Conservation (phyloP, 2,888 invertebrate species). For the Prosopocoilus inquinatus region DNA sequence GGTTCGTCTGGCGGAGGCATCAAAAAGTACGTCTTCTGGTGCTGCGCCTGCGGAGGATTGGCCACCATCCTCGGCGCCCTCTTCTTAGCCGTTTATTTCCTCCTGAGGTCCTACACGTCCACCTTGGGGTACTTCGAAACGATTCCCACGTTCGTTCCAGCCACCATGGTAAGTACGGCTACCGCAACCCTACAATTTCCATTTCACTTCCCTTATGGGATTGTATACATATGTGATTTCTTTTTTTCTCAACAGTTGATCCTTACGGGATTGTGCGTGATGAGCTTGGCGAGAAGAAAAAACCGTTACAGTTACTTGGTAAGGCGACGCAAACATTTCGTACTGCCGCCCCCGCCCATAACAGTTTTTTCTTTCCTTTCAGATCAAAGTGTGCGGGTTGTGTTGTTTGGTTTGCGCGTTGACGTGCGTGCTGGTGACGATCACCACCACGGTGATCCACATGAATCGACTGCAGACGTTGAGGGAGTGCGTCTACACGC, state of each 20-base stretch:
- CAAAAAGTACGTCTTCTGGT: constrained; percentile 79
- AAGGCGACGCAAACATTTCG: constrained; percentile 51
- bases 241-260: constrained; percentile 81
- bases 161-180: constrained; percentile 71
- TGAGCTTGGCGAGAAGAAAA: constrained; percentile 78
- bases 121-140: constrained; percentile 82
- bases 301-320: constrained; percentile 88
- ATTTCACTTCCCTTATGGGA: neutral
- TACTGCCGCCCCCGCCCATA: no score
- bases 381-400: constrained; percentile 88
- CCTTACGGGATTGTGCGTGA: constrained; percentile 81
- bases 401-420: constrained; percentile 84
- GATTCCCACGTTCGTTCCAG: constrained; percentile 91
- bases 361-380: constrained; percentile 35
- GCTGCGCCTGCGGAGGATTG: constrained; percentile 77
- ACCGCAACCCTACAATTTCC: neutral
- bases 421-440: constrained; percentile 83
- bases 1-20: constrained; percentile 56
- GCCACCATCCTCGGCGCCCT: constrained; percentile 75
- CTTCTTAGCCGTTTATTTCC: constrained; percentile 75
- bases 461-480: constrained; percentile 86
- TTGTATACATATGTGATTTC: no score
- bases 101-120: constrained; percentile 75
- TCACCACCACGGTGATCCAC: constrained; percentile 88
- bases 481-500: constrained; percentile 83